Evolutionary conservation across 1,140 invertebrate species (phyloP), one percentile per base, ranked within the genome.

Genomic region (Sarcophaga bullata): DNA sequence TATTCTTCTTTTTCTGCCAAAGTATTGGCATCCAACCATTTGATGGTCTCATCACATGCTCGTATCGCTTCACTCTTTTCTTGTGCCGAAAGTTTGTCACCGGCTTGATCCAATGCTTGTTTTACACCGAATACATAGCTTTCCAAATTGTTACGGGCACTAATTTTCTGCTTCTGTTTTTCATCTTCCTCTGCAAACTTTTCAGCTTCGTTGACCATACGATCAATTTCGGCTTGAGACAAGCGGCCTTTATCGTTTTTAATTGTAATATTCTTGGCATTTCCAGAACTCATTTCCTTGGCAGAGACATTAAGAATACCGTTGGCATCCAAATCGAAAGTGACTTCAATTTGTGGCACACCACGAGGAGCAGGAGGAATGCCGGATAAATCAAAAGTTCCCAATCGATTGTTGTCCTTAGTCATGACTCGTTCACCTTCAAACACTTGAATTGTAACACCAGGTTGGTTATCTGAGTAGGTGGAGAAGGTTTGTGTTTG

Each of bases 281-380:
- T 92, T 5, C 92, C 91, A 0, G 91, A 91, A 46, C 91, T 90
- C 76, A 87, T 91, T 82, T 93, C 92, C 81, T 91, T 91, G 82
- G 92, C 92, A 0, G 92, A 92, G 3, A 95, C 94, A 85, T 92
- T 93, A 58, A 95, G 89, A 50, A 95, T 94, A 37, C 94, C 94
- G 84, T 95, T 95, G 4, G 93, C 94, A 85, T 94, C 94, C 58
- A 94, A 87, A 84, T 94, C 93, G 84, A 94, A 94, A 0, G 93
- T 93, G 37, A 94, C 93, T 84, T 94, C 92, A 83, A 97, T 95
- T 86, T 96, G 93, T 0, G 95, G 94, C 0, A 96, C 94, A 49
- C 95, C 95, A 13, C 95, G 91, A 0, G 95, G 95, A 15, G 95
- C 95, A n/a, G 95, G 95, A 3, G 95, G 95, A 81, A 97, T 96